A percentile compares a stretch with the other conserved stretches of the same genome.
Evolutionary conservation across 2,797 vertebrate species (phyloP).

Genomic region (Onychomys torridus): DNA sequence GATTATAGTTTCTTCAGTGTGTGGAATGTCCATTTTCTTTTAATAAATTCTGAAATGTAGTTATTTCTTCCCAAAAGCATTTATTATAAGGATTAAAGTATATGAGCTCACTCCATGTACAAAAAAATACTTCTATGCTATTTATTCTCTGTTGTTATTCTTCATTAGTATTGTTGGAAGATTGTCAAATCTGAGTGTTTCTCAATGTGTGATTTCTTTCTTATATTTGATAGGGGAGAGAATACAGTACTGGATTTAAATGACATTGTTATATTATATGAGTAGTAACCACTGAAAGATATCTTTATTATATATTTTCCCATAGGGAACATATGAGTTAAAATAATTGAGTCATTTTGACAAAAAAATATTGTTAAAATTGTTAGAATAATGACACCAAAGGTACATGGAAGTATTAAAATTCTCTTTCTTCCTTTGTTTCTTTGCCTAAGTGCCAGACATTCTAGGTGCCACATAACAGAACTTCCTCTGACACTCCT

Average conservation of each 20-base stretch:
- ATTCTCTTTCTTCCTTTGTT: background rate
- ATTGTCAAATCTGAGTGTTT: background rate
- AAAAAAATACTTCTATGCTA: background rate
- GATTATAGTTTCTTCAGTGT: background rate
- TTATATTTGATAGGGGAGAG: background rate
- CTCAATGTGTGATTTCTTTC: background rate
- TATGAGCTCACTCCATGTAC: background rate
- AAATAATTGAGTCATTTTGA: background rate
- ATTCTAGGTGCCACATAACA: background rate
- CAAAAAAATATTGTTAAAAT: background rate
- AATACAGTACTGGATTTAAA: background rate
- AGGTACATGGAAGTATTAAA: background rate
- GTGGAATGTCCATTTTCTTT: background rate
- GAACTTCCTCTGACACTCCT: background rate
- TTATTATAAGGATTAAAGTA: background rate
- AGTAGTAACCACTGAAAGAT: background rate
- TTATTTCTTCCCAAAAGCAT: background rate
- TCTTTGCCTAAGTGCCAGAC: background rate
- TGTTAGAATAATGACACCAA: background rate
- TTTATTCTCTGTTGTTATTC: background rate
- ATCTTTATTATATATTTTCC: background rate
- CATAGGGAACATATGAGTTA: background rate
- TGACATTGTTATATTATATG: background rate
- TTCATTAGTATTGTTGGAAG: background rate
- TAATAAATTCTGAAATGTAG: slow-evolving; percentile 9